Conservation (phyloP, 2,888 invertebrate species). For the Habroteleia sp. region DNA sequence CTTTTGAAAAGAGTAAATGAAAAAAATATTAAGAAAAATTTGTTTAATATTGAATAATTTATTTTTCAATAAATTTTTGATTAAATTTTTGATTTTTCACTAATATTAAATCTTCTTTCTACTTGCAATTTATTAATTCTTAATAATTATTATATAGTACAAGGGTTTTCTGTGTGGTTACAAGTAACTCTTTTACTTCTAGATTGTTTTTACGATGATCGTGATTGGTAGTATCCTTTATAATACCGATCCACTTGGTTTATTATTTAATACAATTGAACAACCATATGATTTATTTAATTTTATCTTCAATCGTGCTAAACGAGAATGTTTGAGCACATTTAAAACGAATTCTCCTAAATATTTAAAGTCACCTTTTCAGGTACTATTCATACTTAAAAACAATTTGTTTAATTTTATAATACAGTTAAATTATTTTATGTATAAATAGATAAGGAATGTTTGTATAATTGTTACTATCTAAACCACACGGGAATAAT, state of each 20-base stretch:
- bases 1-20: too few relatives aligned
- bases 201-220: constrained; percentile 78
- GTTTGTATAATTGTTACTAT: constrained; percentile 19
- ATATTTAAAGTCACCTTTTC: constrained; percentile 75
- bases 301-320: constrained; percentile 70
- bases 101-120: too few relatives aligned
- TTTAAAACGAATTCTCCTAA: constrained; percentile 70
- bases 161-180: constrained; percentile 59
- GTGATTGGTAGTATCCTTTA: constrained; percentile 76
- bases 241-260: constrained; percentile 75
- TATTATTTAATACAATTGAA: constrained; percentile 73
- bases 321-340: constrained; percentile 67
- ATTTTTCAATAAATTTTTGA: too few relatives aligned
- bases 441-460: constrained; percentile 19
- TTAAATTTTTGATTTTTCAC: too few relatives aligned
- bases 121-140: too few relatives aligned
- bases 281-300: constrained; percentile 71
- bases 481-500: not conserved
- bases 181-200: constrained; percentile 73
- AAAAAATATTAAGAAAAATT: too few relatives aligned
- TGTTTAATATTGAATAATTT: too few relatives aligned
- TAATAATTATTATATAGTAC: too few relatives aligned
- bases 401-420: too few relatives aligned
- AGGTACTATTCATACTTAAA: constrained; percentile 73
- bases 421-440: constrained; percentile 1